Evolutionary conservation across 1,140 invertebrate genomes (phyloP).

Genomic region (Drosophila tsacasi): DNA sequence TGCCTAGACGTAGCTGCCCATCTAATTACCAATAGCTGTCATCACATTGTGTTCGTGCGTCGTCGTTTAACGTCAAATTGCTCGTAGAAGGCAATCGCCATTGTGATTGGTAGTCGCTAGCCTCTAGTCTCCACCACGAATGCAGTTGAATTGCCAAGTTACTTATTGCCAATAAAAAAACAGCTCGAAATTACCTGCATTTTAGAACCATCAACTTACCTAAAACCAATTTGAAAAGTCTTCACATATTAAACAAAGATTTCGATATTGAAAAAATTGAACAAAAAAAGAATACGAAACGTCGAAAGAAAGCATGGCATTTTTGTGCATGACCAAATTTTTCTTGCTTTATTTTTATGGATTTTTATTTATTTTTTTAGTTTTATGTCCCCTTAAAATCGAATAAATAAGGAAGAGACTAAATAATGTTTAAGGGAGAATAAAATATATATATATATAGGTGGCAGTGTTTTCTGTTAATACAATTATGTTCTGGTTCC

Average conservation of each 20-base stretch:
- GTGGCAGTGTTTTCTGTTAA: too few relatives aligned
- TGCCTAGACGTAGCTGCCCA: constrained; percentile 41
- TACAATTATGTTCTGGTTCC: too few relatives aligned
- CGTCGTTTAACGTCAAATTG: constrained; percentile 32
- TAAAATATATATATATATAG: neutral
- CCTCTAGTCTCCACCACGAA: constrained; percentile 24
- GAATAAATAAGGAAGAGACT: constrained; percentile 19
- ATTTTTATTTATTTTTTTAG: constrained; percentile 5
- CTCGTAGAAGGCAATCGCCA: constrained; percentile 27
- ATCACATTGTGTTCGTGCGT: constrained; percentile 41
- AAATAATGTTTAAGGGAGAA: neutral
- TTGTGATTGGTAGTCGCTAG: constrained; percentile 39
- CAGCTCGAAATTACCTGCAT: constrained; percentile 45
- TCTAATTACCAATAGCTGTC: constrained; percentile 29
- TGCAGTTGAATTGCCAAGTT: constrained; percentile 36
- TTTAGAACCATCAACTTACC: constrained; percentile 44
- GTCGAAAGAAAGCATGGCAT: constrained; percentile 80
- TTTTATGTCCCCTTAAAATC: constrained; percentile 2
- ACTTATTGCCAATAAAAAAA: neutral
- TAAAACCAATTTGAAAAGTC: constrained; percentile 53
- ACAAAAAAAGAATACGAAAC: constrained; percentile 35
- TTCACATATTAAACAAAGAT: constrained; percentile 28
- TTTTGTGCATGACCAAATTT: constrained; percentile 83
- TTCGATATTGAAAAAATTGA: constrained; percentile 12
- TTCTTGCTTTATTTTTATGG: constrained; percentile 26